Evolutionary conservation across 2,797 vertebrate genomes (phyloP), one percentile per base, ranked within the genome.

Genomic region (Chrosomus eos): DNA sequence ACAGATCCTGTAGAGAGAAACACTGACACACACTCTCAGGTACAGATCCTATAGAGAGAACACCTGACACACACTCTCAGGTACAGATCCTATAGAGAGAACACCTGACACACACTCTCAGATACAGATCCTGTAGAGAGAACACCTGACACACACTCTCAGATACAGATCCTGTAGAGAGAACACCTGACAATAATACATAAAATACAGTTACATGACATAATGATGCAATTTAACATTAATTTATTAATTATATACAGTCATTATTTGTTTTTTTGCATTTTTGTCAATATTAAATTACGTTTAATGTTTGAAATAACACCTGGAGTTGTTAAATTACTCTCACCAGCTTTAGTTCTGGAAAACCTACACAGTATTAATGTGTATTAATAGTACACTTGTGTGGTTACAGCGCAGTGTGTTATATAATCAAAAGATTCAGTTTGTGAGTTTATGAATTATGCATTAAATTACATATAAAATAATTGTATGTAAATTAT

Each of bases 71-170:
- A 6, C 98, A 98, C 90, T 95, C 96, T 83, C 79, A 53, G 64
- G 79, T 64, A 64, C 60, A 16, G 26, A n/a, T n/a, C 96, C 96
- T 7, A 94, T 96, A 3, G 98, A 99, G 90, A 99, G 98, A 90
- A 93, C 97, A 70, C 88, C 95, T 0, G 97, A 99, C 86, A 94
- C 97, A 6, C 98, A 98, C 90, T 95, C 96, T 83, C 79, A 53
- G 64, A 66, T 64, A 64, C 60, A 16, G 26, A n/a, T n/a, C 96
- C 96, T 7, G 94, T 96, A 3, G 98, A 99, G 90, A 99, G 98
- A 90, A 93, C 97, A 70, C 88, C 95, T 0, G 97, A 99, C 86
- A 94, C 97, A 6, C 98, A 98, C 90, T 95, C 96, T 83, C 79
- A 53, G 64, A 66, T 64, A 64, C 60, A 16, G 26, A n/a, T n/a